Conservation (phyloP, 2,113 vertebrate genomes). For the Nipponia nippon region DNA sequence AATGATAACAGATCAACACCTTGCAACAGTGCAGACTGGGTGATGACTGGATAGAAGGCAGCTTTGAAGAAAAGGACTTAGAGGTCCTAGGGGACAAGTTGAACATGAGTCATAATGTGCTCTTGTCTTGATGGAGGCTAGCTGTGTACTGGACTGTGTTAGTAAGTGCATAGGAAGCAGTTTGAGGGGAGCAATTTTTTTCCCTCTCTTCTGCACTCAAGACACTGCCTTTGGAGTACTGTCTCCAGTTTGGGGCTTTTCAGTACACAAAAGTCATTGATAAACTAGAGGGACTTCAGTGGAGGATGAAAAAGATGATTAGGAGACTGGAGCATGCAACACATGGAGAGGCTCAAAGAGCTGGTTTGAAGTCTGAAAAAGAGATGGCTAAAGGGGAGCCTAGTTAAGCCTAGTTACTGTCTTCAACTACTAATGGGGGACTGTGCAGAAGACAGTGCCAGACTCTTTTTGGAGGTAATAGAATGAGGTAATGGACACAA, state of each 20-base stretch:
- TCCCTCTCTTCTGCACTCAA: neutral
- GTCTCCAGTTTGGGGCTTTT: neutral
- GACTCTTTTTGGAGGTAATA: neutral
- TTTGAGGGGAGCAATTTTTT: neutral
- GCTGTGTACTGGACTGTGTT: neutral
- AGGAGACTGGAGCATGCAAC: neutral
- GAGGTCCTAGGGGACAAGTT: neutral
- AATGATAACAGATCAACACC: neutral
- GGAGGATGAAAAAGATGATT: neutral
- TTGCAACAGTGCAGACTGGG: neutral
- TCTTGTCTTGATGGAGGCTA: neutral
- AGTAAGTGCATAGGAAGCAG: neutral
- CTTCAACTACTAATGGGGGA: neutral
- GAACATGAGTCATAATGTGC: neutral
- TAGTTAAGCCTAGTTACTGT: neutral
- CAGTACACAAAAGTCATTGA: neutral
- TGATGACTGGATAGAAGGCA: neutral
- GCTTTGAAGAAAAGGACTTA: neutral
- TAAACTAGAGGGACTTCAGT: neutral
- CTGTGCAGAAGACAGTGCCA: neutral
- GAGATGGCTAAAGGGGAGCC: neutral
- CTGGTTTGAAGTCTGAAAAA: neutral
- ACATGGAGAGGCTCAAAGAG: neutral
- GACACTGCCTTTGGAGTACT: neutral
- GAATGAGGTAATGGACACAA: neutral